These are phyloP conservation scores for Pangasius mekongensis DNA, from an alignment of 2,797 vertebrate genomes.

Conservation along the genomic window DNA sequence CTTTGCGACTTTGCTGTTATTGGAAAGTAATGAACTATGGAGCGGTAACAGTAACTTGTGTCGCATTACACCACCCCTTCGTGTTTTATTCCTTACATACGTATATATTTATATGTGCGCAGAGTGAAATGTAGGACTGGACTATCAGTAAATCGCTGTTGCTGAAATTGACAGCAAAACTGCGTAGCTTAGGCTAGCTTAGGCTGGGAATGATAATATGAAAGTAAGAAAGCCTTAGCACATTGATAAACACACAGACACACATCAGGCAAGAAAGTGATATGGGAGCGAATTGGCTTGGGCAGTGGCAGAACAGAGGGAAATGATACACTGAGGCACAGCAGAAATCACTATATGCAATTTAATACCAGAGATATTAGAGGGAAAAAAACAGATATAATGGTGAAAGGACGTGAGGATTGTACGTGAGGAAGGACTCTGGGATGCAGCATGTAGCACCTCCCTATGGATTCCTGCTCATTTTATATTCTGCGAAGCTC, in stretches of 20 bases:
- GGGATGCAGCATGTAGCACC: slow-evolving; percentile 2
- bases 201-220: slow-evolving; percentile 7
- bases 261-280: not conserved
- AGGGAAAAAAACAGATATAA: not conserved
- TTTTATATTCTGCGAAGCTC: slow-evolving; percentile 68
- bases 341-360: slow-evolving; percentile 28
- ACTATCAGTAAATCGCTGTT: not conserved
- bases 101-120: not conserved
- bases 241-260: slow-evolving; percentile 17
- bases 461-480: slow-evolving; percentile 48
- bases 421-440: not conserved
- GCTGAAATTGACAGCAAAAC: slow-evolving; percentile 7
- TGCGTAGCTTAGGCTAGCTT: not conserved
- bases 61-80: too few relatives aligned
- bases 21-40: not conserved
- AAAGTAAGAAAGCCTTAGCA: not conserved
- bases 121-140: not conserved
- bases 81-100: not conserved
- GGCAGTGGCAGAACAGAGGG: not conserved
- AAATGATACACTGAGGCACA: slow-evolving; percentile 11
- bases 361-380: slow-evolving; percentile 25
- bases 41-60: not conserved
- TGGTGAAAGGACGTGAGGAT: slow-evolving; percentile 16
- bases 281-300: slow-evolving; percentile 22
- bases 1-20: not conserved